Percentiles rank a stretch among this genome's conserved stretches.
Evolutionary conservation across 2,888 invertebrate species (phyloP).

Genomic region (Labia minor): DNA sequence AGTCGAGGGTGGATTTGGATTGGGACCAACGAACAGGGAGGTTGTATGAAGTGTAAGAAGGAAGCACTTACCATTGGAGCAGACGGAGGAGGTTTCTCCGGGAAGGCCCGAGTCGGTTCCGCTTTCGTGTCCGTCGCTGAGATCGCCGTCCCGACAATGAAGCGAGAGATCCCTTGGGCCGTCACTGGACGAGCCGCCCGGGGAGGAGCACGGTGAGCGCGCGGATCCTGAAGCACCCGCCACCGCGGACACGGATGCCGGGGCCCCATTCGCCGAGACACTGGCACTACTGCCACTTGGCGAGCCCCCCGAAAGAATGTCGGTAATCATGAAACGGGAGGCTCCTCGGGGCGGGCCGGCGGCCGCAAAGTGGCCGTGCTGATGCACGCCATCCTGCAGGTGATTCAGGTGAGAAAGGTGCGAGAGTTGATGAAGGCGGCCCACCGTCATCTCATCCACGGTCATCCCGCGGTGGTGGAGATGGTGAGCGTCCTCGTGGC

Average conservation of each 20-base stretch:
- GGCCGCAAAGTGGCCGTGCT: constrained; percentile 37
- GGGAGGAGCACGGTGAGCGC: constrained; percentile 41
- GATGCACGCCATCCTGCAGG: neutral
- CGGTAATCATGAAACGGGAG: constrained; percentile 82
- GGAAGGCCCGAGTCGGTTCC: constrained; percentile 45
- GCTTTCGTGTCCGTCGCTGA: constrained; percentile 35
- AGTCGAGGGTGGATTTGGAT: too few relatives aligned
- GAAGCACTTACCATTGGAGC: constrained; percentile 42
- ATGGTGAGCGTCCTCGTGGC: neutral
- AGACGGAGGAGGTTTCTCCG: constrained; percentile 43
- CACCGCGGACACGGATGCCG: constrained; percentile 38
- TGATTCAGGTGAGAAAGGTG: neutral
- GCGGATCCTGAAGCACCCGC: constrained; percentile 19
- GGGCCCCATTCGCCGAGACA: constrained; percentile 34
- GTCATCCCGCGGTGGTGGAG: constrained; percentile 28
- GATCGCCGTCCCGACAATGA: constrained; percentile 34
- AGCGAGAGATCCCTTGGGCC: constrained; percentile 46
- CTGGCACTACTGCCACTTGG: constrained; percentile 45
- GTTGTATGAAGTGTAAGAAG: neutral
- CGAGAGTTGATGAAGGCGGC: constrained; percentile 24
- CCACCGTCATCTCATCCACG: constrained; percentile 30
- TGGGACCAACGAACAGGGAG: too few relatives aligned
- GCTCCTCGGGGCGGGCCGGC: constrained; percentile 40
- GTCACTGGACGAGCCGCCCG: constrained; percentile 40
- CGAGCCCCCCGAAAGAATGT: constrained; percentile 59